Conservation (phyloP, 2,888 invertebrate genomes). For the Hirtodrosophila confusa region DNA sequence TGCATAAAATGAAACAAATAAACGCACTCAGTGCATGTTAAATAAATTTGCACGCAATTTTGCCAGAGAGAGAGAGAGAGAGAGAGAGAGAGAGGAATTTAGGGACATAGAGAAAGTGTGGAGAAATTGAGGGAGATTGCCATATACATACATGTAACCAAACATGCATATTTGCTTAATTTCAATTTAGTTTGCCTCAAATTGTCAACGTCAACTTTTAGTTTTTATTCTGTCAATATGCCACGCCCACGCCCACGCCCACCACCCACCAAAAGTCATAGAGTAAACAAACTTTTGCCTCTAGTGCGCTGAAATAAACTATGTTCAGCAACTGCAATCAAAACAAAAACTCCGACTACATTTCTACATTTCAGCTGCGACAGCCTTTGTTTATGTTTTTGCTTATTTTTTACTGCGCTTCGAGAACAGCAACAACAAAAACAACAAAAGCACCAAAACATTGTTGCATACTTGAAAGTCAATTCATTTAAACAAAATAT, state of each 20-base stretch:
- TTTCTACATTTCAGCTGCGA: constrained; percentile 27
- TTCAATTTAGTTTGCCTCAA: constrained; percentile 43
- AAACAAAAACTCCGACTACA: constrained; percentile 53
- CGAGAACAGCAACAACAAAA: constrained; percentile 16
- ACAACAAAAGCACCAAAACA: constrained; percentile 30
- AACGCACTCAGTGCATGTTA: constrained; percentile 28
- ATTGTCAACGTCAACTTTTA: constrained; percentile 36
- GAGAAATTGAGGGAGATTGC: constrained; percentile 1
- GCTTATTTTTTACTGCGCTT: constrained; percentile 12
- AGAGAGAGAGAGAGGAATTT: not conserved
- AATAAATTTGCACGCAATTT: constrained; percentile 62
- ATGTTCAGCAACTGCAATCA: constrained; percentile 72
- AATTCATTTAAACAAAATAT: constrained; percentile 53
- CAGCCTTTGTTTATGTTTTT: constrained; percentile 19
- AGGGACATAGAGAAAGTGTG: not conserved
- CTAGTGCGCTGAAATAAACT: constrained; percentile 62
- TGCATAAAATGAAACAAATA: constrained; percentile 45
- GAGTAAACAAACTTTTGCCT: constrained; percentile 58
- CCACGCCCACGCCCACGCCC: constrained; percentile 24
- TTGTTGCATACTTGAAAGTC: constrained; percentile 67
- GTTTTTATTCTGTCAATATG: constrained; percentile 33
- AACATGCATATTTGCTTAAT: constrained; percentile 54
- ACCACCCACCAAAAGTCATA: constrained; percentile 30
- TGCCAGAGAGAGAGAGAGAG: not conserved
- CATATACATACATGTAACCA: constrained; percentile 16